Percentiles rank a stretch among this genome's conserved stretches.
These are phyloP conservation scores for Uloborus diversus DNA, from an alignment of 1,140 invertebrate species.

Conservation along the genomic window DNA sequence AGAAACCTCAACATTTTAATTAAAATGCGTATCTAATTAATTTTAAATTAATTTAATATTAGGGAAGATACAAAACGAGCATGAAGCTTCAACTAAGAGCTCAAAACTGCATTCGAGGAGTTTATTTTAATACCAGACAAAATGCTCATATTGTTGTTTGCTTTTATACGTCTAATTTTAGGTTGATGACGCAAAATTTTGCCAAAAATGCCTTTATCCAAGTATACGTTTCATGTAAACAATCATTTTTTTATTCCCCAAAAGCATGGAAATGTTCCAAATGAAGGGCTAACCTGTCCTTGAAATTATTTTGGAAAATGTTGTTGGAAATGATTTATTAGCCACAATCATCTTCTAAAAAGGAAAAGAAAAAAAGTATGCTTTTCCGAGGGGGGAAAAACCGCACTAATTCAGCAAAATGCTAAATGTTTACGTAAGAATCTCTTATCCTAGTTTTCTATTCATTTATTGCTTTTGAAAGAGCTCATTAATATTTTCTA, in stretches of 20 bases:
- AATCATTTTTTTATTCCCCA: slow-evolving; percentile 16
- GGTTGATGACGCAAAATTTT: background rate
- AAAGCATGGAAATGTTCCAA: slow-evolving; percentile 3
- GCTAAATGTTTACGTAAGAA: too few relatives aligned
- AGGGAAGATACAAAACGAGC: background rate
- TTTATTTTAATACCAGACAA: background rate
- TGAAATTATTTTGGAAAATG: slow-evolving; percentile 25
- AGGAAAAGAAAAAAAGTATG: background rate
- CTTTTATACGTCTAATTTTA: slow-evolving; percentile 37
- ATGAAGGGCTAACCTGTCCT: background rate
- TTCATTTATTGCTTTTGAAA: too few relatives aligned
- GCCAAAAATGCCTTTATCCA: slow-evolving; percentile 29
- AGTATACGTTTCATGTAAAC: slow-evolving; percentile 17
- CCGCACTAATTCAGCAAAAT: too few relatives aligned
- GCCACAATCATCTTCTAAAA: background rate
- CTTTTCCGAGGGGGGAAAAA: too few relatives aligned
- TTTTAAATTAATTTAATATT: background rate
- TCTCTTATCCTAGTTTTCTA: too few relatives aligned
- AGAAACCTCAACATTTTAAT: background rate
- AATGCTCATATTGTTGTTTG: slow-evolving; percentile 21
- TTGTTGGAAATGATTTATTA: slow-evolving; percentile 5
- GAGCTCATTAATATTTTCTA: too few relatives aligned
- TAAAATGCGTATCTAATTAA: background rate
- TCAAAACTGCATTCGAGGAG: background rate
- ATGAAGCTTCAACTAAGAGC: background rate